Percentiles rank a stretch among this genome's conserved stretches.
Evolutionary conservation across 2,888 invertebrate genomes (phyloP).

Genomic region (Oligia strigilis): DNA sequence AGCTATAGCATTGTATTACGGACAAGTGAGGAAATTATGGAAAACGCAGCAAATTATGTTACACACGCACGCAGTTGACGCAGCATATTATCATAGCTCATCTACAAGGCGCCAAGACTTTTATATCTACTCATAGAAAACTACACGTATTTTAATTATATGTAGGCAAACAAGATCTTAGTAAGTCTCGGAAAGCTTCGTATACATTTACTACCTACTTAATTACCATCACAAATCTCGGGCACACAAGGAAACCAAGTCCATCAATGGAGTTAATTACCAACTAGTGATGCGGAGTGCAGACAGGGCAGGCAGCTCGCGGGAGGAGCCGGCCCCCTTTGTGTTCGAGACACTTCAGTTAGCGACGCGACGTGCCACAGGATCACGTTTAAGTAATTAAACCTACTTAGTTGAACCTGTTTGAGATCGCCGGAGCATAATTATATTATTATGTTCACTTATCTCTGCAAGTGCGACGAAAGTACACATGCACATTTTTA

Average conservation of each 20-base stretch:
- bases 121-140: constrained; percentile 23
- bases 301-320: constrained; percentile 7
- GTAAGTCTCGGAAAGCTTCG: constrained; percentile 19
- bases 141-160: constrained; percentile 25
- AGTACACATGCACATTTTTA: not conserved
- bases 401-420: constrained; percentile 56
- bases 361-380: constrained; percentile 33
- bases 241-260: constrained; percentile 22
- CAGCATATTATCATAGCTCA: not conserved
- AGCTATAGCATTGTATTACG: no score
- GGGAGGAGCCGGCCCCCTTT: constrained; percentile 24
- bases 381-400: constrained; percentile 63
- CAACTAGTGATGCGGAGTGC: not conserved
- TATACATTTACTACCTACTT: constrained; percentile 23
- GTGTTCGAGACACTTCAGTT: constrained; percentile 29
- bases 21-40: not conserved
- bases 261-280: constrained; percentile 33
- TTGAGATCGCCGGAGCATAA: constrained; percentile 34
- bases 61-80: not conserved
- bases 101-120: constrained; percentile 25
- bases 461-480: constrained; percentile 11
- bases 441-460: constrained; percentile 39
- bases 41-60: constrained; percentile 5
- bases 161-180: constrained; percentile 21
- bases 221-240: constrained; percentile 38